A percentile compares a stretch with the other conserved stretches of the same genome.
Conservation (phyloP, 2,888 invertebrate genomes). For the Rhynchonema sp. region DNA sequence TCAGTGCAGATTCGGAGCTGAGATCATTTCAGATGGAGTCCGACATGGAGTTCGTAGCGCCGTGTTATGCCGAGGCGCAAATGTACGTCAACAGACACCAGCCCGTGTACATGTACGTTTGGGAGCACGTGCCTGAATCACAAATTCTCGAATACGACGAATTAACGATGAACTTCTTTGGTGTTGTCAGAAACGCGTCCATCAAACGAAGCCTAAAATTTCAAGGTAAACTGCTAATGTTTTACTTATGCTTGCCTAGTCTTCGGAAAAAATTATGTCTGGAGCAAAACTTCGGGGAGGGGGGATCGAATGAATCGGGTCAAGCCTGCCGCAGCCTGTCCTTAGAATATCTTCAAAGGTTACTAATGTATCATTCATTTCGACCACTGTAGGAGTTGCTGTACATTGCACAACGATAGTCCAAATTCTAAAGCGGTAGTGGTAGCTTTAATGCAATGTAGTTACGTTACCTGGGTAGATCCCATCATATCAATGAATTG, state of each 20-base stretch:
- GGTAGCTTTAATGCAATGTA: too few species aligned
- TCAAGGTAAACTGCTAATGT: neutral
- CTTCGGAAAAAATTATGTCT: too few species aligned
- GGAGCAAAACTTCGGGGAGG: too few species aligned
- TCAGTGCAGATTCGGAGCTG: neutral
- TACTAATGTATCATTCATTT: too few species aligned
- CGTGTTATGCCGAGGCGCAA: slow-evolving; percentile 21
- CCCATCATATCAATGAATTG: too few species aligned
- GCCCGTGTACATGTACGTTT: slow-evolving; percentile 22
- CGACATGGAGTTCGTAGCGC: slow-evolving; percentile 26
- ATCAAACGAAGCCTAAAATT: neutral
- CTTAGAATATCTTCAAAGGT: too few species aligned
- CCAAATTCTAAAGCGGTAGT: too few species aligned
- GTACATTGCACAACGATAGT: too few species aligned
- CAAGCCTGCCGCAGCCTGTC: too few species aligned
- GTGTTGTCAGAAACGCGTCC: slow-evolving; percentile 9
- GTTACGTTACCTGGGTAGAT: too few species aligned
- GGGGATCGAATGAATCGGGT: too few species aligned
- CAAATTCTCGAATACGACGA: slow-evolving; percentile 21
- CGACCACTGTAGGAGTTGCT: too few species aligned
- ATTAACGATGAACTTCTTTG: slow-evolving; percentile 18
- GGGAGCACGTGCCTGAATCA: slow-evolving; percentile 23
- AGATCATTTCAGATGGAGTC: slow-evolving; percentile 19
- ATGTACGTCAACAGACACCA: slow-evolving; percentile 16
- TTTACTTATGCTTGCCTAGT: neutral